phyloP scores from a whole-genome alignment of 2,113 vertebrate genomes.

The Eonycteris spelaea region DNA sequence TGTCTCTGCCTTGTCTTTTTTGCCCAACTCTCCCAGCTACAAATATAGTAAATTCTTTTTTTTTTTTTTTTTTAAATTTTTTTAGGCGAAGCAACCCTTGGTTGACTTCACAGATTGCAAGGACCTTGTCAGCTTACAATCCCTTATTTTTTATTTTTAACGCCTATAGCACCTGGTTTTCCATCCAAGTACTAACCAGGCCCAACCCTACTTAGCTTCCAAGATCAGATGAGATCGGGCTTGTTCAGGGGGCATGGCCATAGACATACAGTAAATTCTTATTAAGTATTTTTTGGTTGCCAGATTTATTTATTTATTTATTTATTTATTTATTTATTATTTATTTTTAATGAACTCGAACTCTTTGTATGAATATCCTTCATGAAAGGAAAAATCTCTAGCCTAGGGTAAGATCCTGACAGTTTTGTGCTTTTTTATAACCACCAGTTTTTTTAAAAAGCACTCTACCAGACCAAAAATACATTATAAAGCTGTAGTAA shows the following conservation, averaged over 20 bases:
- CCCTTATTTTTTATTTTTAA: too few relatives aligned
- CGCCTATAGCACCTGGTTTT: too few relatives aligned
- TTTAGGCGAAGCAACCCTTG: too few relatives aligned
- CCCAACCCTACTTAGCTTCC: too few relatives aligned
- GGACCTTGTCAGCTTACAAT: too few relatives aligned
- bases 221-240: too few relatives aligned
- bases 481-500: conserved; percentile 26
- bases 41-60: neutral
- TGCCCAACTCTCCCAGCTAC: neutral
- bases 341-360: neutral
- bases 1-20: neutral
- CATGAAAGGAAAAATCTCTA: conserved; percentile 15
- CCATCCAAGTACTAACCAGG: too few relatives aligned
- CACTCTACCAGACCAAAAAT: neutral
- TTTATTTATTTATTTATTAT: neutral
- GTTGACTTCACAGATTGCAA: too few relatives aligned
- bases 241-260: too few relatives aligned
- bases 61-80: too few relatives aligned
- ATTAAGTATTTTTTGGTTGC: conserved; percentile 2
- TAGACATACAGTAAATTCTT: neutral
- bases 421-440: conserved; percentile 33
- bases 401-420: neutral
- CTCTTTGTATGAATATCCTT: conserved; percentile 4
- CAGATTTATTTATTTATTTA: neutral
- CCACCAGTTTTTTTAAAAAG: neutral